Base-by-base conservation (phyloP, 2,797 vertebrate genomes). In the Anguilla pacifica region DNA sequence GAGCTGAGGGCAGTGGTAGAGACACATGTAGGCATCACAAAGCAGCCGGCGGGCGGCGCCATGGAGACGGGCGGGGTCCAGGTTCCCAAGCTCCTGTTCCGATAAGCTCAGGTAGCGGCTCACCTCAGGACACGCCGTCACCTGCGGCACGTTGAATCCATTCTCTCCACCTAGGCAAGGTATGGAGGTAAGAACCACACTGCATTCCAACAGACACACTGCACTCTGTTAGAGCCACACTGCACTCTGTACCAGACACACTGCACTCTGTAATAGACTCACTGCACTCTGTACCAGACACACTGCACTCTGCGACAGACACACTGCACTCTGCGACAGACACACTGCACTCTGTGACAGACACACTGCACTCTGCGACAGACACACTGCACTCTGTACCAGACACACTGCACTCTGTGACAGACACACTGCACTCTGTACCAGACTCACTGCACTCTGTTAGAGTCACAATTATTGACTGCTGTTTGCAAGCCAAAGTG, bases 1-100 rank as follows among this genome's bases (percentile, higher is more conserved):
- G 85, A 97, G 95, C 85, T 96, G 93, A 0, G 96, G 97, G 89
- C 94, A 96, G 94, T 97, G 96, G 90, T 97, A 97, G 83, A 97
- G 92, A 89, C 97, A 97, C 97, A 97, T 97, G 93, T 97, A 97
- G 0, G 97, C 92, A 86, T 97, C 97, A 1, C 96, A 97, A 15
- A 97, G 95, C 87, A 97, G 94, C 0, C 97, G 95, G 7, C 95
- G 95, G 17, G 91, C 93, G 0, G 94, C 87, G 11, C 96, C 94
- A 43, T 86, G 91, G 31, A 97, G 90, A 2, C 94, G 93, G 43
- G 92, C 51, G 55, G 93, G 88, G 89, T 97, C 96, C 0, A 97
- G 89, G 3, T 92, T 86, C 61, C 94, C 89, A 53, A 97, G 92
- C 89, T 96, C 95, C 11, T 94, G 93, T 79, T 95, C 92, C 0